Evolutionary conservation across 2,113 vertebrate genomes (phyloP).

Genomic region (Malaclemys terrapin): DNA sequence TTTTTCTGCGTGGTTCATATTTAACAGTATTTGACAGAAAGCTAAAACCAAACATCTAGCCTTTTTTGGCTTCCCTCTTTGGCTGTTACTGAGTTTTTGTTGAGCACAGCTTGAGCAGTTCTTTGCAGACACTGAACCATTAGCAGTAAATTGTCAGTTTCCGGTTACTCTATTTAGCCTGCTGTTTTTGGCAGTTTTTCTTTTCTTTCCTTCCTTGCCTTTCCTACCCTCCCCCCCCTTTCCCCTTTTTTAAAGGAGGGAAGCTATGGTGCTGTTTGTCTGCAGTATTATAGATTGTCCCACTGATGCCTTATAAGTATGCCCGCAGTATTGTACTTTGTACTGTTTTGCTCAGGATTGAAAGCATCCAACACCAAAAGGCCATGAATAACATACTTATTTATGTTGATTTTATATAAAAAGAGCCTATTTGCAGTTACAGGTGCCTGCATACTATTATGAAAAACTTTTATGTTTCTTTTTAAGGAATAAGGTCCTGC

Average conservation of each 20-base stretch:
- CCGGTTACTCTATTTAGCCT: conserved; percentile 33
- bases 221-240: background rate
- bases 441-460: background rate
- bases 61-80: conserved; percentile 34
- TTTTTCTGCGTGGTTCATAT: conserved; percentile 18
- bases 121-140: conserved; percentile 31
- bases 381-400: fast-evolving
- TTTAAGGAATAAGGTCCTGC: background rate
- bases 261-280: background rate
- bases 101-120: conserved; percentile 58
- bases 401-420: background rate
- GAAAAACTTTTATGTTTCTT: background rate
- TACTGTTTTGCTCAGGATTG: background rate
- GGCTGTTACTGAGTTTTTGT: conserved; percentile 38
- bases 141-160: background rate
- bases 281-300: conserved; percentile 9
- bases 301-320: background rate
- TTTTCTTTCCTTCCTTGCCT: background rate
- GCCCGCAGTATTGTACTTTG: background rate
- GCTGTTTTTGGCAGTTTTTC: conserved; percentile 46
- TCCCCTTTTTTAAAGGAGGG: background rate
- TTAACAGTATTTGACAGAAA: conserved; percentile 49
- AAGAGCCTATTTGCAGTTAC: fast-evolving
- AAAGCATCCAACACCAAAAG: background rate
- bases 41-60: conserved; percentile 19